A percentile compares a stretch with the other conserved stretches of the same genome.
Evolutionary conservation across 2,888 invertebrate species (phyloP).

Genomic region (Pandemis heparana): DNA sequence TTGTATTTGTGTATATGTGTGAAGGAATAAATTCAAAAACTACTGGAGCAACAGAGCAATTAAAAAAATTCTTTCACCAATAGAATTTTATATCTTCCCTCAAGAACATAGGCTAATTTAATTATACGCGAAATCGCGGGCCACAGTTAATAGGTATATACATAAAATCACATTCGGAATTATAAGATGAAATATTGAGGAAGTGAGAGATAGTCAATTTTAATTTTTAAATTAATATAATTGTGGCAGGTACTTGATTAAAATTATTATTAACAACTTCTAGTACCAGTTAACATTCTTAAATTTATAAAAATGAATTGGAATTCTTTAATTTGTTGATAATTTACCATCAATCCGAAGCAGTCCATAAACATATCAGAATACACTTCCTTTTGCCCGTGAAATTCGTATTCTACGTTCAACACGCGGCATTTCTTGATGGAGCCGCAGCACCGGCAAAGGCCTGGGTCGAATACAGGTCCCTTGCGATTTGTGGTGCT

Average conservation of each 20-base stretch:
- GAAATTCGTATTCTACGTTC: constrained; percentile 45
- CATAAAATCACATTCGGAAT: too few species aligned
- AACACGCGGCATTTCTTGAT: constrained; percentile 51
- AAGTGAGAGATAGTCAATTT: too few species aligned
- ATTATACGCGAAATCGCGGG: too few species aligned
- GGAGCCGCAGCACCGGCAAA: constrained; percentile 52
- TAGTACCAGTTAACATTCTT: not conserved
- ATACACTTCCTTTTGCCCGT: constrained; percentile 49
- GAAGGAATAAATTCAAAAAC: too few species aligned
- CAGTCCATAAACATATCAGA: constrained; percentile 63
- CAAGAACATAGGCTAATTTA: too few species aligned
- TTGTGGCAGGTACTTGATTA: not conserved
- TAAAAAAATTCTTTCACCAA: too few species aligned
- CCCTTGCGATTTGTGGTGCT: constrained; percentile 39
- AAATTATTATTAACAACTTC: not conserved
- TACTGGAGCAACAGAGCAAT: too few species aligned
- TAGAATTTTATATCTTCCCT: too few species aligned
- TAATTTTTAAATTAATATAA: too few species aligned
- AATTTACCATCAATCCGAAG: constrained; percentile 71
- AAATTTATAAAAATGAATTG: not conserved
- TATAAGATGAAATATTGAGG: too few species aligned
- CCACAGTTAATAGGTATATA: too few species aligned
- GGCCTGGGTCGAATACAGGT: constrained; percentile 43
- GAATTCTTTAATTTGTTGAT: not conserved
- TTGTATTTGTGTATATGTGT: too few species aligned